A percentile compares a stretch with the other conserved stretches of the same genome.
Conservation (phyloP, 2,888 invertebrate genomes). For the Tipula lateralis region DNA sequence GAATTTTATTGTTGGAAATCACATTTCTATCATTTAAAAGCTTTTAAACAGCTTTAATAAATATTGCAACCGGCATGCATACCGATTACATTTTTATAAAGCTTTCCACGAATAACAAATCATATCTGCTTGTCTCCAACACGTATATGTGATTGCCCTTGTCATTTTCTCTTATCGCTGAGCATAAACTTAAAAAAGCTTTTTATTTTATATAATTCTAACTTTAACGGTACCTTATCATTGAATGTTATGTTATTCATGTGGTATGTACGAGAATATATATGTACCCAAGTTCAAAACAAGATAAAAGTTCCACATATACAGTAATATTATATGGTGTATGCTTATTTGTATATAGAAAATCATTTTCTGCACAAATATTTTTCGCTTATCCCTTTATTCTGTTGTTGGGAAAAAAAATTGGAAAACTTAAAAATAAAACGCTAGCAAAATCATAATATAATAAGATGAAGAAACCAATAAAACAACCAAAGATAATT, state of each 20-base stretch:
- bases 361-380: not conserved
- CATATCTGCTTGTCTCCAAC: not conserved
- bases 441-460: not conserved
- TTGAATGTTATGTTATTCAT: not conserved
- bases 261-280: not conserved
- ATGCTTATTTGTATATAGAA: not conserved
- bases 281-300: not conserved
- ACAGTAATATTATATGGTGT: not conserved
- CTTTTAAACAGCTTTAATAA: not conserved
- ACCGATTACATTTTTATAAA: not conserved
- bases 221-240: constrained; percentile 15
- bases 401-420: not conserved
- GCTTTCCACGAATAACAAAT: not conserved
- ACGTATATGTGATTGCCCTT: constrained; percentile 14
- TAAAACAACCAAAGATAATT: not conserved
- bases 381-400: not conserved
- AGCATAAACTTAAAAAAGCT: constrained; percentile 11
- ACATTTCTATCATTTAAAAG: not conserved
- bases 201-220: not conserved
- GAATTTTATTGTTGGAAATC: not conserved
- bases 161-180: not conserved
- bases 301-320: not conserved
- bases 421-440: not conserved
- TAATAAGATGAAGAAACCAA: not conserved
- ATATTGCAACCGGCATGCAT: not conserved